These are phyloP conservation scores for Leptothorax acervorum DNA, from an alignment of 2,888 invertebrate genomes.

Conservation along the genomic window DNA sequence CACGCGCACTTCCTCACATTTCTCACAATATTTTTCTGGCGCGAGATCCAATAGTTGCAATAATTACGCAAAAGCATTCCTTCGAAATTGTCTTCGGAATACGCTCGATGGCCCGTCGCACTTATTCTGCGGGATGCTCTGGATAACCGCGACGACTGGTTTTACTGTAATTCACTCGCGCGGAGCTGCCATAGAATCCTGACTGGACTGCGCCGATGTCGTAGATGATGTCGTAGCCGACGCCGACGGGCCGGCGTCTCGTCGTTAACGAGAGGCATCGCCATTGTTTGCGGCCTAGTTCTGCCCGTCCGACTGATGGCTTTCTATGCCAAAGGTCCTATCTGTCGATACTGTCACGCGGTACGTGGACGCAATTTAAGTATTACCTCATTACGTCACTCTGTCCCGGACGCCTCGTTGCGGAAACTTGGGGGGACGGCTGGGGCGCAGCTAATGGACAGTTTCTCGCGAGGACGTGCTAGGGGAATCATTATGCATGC, in stretches of 20 bases:
- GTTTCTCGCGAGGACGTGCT: conserved; percentile 38
- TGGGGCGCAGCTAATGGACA: conserved; percentile 67
- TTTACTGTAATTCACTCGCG: conserved; percentile 46
- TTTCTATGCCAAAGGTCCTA: conserved; percentile 67
- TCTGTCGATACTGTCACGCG: conserved; percentile 71
- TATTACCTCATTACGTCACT: conserved; percentile 76
- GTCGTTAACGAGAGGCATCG: conserved; percentile 76
- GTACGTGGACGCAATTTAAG: conserved; percentile 74
- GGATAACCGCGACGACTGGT: conserved; percentile 59
- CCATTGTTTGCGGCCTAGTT: conserved; percentile 82
- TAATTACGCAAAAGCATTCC: neutral
- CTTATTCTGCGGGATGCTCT: conserved; percentile 55
- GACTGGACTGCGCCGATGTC: conserved; percentile 56
- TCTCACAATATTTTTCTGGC: neutral
- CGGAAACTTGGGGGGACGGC: conserved; percentile 65
- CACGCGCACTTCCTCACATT: conserved; percentile 35
- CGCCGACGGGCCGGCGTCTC: conserved; percentile 57
- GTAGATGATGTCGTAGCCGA: conserved; percentile 65
- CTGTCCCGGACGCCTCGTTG: conserved; percentile 54
- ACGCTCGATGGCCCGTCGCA: neutral
- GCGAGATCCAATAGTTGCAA: neutral
- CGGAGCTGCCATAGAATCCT: conserved; percentile 48
- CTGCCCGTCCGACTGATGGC: conserved; percentile 72
- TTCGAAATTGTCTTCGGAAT: neutral
- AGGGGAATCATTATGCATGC: conserved; percentile 54